Evolutionary conservation across 2,888 invertebrate genomes (phyloP), one percentile per base, ranked within the genome.

Genomic region (Coenonympha glycerion): DNA sequence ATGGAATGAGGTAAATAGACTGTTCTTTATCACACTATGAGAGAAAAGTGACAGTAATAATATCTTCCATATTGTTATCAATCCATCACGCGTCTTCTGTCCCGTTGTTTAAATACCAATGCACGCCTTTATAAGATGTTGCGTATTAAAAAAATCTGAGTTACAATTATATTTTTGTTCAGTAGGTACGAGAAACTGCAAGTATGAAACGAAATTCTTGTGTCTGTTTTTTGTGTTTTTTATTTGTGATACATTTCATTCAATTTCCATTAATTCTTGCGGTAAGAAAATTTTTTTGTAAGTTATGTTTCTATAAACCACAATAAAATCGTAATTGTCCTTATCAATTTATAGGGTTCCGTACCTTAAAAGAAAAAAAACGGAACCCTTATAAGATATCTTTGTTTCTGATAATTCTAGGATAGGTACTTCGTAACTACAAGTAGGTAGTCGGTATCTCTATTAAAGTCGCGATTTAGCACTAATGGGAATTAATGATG

Each of bases 31-130:
- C 2, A 4, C 8, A 24, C 6, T 24, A 3, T 2, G n/a, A 3
- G n/a, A 3, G 6, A 26, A 13, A 8, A 26, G 18, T 6, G 62
- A 64, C 61, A 69, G 63, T 73, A 65, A 64, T 62, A 54, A 59
- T 57, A 63, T 52, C 52, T 48, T 42, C 48, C 34, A 51, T 50
- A 57, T 68, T 22, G 53, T 64, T 60, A 76, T 79, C 69, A 72
- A 69, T 70, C 66, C 65, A 60, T 72, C 65, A 71, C 46, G 8
- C 37, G 44, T 49, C 28, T 34, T 26, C 4, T 15, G 21, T 33
- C 13, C 13, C 21, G 19, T 21, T 22, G 34, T 51, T 47, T 54
- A 54, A 54, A 54, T 42, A 39, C 31, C 8, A 33, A 33, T 39
- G 18, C 36, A 15, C 26, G 19, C 24, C 22, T 36, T 18, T 9